Conservation (phyloP, 2,888 invertebrate genomes). For the Mythimna albipuncta region DNA sequence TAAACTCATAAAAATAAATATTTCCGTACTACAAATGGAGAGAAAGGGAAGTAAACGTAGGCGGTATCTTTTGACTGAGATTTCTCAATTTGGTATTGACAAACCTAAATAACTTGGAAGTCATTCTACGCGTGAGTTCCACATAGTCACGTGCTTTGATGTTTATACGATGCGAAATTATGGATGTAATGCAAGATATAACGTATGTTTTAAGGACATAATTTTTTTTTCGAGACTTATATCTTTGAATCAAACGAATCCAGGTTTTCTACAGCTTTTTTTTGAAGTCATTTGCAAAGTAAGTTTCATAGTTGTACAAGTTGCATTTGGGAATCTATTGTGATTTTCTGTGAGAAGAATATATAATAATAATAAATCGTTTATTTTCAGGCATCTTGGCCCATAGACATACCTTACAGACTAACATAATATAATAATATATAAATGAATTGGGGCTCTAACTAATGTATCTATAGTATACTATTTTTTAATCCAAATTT, state of each 20-base stretch:
- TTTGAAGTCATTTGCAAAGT: background rate
- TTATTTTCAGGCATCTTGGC: too few relatives aligned
- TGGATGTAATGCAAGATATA: background rate
- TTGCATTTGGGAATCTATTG: background rate
- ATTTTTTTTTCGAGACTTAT: background rate
- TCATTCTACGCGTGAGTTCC: background rate
- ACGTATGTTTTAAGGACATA: background rate
- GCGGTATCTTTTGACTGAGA: conserved; percentile 12
- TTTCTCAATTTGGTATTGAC: conserved; percentile 27
- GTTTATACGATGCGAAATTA: background rate
- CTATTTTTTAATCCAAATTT: too few relatives aligned
- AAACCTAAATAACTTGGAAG: background rate
- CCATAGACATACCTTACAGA: too few relatives aligned
- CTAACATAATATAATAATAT: too few relatives aligned
- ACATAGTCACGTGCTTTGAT: background rate
- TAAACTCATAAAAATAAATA: conserved; percentile 31
- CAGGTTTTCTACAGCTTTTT: background rate
- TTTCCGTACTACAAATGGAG: conserved; percentile 45
- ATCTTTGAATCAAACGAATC: background rate
- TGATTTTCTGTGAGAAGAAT: background rate
- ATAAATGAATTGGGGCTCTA: background rate
- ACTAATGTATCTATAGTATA: background rate
- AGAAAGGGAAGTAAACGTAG: conserved; percentile 40
- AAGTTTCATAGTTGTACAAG: background rate
- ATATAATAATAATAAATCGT: too few relatives aligned